Base-by-base conservation (phyloP, 2,113 vertebrate genomes). In the Cephalopholis sonnerati region DNA sequence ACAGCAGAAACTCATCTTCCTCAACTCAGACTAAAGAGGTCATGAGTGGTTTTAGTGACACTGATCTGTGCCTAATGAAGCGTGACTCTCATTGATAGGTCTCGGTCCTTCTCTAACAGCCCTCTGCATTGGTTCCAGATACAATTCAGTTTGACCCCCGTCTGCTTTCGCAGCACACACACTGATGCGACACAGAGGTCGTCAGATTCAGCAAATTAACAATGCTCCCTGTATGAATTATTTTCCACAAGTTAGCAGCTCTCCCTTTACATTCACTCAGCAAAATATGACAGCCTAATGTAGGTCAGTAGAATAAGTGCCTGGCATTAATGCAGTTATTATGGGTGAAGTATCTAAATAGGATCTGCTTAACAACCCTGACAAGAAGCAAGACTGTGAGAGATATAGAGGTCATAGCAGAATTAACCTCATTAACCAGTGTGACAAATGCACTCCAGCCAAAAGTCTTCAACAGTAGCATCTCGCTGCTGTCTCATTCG, bases 361-460 rank as follows among this genome's bases (percentile, higher is more conserved):
- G 81, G 36, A 75, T 66, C 15, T 27, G 65, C 41, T 70, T 59
- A 71, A 79, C 39, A 89, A 16, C 75, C 67, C 44, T 77, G 62
- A 74, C 77, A 48, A 63, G 46, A 53, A 51, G 53, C 6, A 46
- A 68, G 74, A 70, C 54, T 66, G 24, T 36, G 27, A 24, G 61
- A 1, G 59, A 73, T 41, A 16, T n/a, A 71, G 53, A 86, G 64
- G 85, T 84, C n/a, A 15, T 1, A 20, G 41, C 11, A 68, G 75
- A 75, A 80, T 83, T 72, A 78, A 86, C 78, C 68, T 80, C 59
- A 74, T 88, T 87, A 87, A 55, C 68, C 68, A n/a, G 61, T 71
- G 77, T 89, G 87, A 83, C 76, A 48, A 69, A 78, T 27, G 32
- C 58, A 48, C 61, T 69, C 12, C 11, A 73, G 55, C 46, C 66